Evolutionary conservation across 2,888 invertebrate species (phyloP).

Genomic region (Scaptomyza caliginosa): DNA sequence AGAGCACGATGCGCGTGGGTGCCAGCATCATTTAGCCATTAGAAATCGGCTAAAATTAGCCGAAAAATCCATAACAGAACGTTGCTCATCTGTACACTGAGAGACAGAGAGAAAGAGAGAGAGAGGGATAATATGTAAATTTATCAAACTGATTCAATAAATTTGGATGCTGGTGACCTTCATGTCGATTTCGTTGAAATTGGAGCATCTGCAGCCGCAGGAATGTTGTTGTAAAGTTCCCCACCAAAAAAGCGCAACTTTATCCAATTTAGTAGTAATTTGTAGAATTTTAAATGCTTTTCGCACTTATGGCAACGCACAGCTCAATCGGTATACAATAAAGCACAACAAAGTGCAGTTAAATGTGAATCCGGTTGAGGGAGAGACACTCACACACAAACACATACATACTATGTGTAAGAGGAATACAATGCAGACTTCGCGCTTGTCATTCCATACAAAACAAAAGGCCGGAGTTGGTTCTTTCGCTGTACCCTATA

Average conservation of each 20-base stretch:
- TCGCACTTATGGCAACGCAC: slow-evolving; percentile 52
- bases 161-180: slow-evolving; percentile 36
- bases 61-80: slow-evolving; percentile 20
- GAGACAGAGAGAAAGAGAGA: not conserved
- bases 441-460: slow-evolving; percentile 28
- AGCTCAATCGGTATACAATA: slow-evolving; percentile 58
- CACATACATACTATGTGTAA: not conserved
- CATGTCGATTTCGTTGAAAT: slow-evolving; percentile 27
- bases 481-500: slow-evolving; percentile 15
- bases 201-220: slow-evolving; percentile 47
- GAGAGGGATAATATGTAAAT: not conserved
- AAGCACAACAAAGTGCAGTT: slow-evolving; percentile 66
- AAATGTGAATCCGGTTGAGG: slow-evolving; percentile 66
- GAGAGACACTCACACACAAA: not conserved
- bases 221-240: slow-evolving; percentile 60
- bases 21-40: slow-evolving; percentile 9
- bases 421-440: slow-evolving; percentile 31
- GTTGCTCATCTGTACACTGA: not conserved
- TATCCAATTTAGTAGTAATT: slow-evolving; percentile 44
- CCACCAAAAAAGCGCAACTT: slow-evolving; percentile 29
- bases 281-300: slow-evolving; percentile 54
- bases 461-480: slow-evolving; percentile 15
- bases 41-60: slow-evolving; percentile 31
- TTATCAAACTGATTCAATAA: slow-evolving; percentile 12
- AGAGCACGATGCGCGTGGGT: slow-evolving; percentile 36